Percentiles rank a stretch among this genome's conserved stretches.
phyloP scores from a whole-genome alignment of 2,888 invertebrate species.

The Drosophila ezoana region DNA sequence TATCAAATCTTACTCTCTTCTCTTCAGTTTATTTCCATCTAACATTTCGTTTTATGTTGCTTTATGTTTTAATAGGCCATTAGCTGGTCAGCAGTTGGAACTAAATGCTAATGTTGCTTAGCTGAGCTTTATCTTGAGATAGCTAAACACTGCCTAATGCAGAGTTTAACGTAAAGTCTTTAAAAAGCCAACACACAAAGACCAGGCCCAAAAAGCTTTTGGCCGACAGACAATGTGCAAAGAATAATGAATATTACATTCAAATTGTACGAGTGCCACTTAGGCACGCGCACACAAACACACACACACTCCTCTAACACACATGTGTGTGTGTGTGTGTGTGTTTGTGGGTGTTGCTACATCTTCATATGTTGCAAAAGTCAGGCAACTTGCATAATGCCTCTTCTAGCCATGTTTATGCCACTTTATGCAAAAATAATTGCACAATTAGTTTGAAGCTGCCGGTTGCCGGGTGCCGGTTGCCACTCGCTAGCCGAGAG shows the following conservation, averaged over 20 bases:
- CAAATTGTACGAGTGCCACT: slow-evolving; percentile 80
- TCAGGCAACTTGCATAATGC: slow-evolving; percentile 83
- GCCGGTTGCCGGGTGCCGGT: slow-evolving; percentile 54
- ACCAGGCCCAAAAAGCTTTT: slow-evolving; percentile 35
- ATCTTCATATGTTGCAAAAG: slow-evolving; percentile 79
- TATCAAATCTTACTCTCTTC: too few relatives aligned
- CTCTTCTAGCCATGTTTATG: slow-evolving; percentile 84
- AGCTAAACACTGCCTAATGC: slow-evolving; percentile 5
- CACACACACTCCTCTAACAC: not conserved
- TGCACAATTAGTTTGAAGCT: slow-evolving; percentile 84
- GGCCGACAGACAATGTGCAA: slow-evolving; percentile 67
- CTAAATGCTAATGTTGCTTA: slow-evolving; percentile 18
- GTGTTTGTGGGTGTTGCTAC: slow-evolving; percentile 45
- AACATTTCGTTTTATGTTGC: too few relatives aligned
- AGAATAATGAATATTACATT: slow-evolving; percentile 82
- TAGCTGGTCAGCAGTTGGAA: slow-evolving; percentile 16
- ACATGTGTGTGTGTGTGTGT: slow-evolving; percentile 27
- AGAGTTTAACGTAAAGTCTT: slow-evolving; percentile 36
- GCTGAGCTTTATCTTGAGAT: slow-evolving; percentile 2
- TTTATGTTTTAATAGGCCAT: slow-evolving; percentile 11
- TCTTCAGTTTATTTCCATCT: too few relatives aligned
- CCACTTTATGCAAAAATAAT: slow-evolving; percentile 85
- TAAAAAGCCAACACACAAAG: slow-evolving; percentile 33
- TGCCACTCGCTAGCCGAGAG: slow-evolving; percentile 1
- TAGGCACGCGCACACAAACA: slow-evolving; percentile 66